These are phyloP conservation scores for Macrochelys suwanniensis DNA, from an alignment of 2,797 vertebrate genomes.

Conservation along the genomic window DNA sequence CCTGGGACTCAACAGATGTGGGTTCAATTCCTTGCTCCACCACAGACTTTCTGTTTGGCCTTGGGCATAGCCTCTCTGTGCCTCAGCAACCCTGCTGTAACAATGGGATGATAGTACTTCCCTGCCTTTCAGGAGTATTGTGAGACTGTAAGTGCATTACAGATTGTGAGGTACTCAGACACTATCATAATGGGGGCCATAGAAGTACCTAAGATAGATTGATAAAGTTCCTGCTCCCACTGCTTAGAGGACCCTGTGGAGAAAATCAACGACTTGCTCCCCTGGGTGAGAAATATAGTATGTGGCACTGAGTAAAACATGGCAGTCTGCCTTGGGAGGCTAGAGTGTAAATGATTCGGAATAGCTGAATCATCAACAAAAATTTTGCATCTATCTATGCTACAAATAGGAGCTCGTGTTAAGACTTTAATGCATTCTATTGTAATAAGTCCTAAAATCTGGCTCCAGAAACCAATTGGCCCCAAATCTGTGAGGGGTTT, in stretches of 20 bases:
- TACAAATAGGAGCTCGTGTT: background rate
- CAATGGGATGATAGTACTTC: background rate
- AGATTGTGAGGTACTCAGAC: background rate
- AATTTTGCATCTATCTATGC: accelerated
- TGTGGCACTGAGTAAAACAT: background rate
- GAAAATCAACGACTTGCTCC: background rate
- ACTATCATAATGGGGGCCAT: background rate
- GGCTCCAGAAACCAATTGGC: background rate
- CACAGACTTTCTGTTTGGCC: background rate
- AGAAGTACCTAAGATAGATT: background rate
- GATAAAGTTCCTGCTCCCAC: background rate
- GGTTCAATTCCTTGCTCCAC: background rate
- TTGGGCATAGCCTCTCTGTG: background rate
- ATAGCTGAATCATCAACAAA: background rate
- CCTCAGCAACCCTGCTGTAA: background rate
- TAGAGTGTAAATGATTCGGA: background rate
- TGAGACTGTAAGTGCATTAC: background rate
- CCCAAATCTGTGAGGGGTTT: accelerated
- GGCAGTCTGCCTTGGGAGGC: background rate
- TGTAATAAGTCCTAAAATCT: background rate
- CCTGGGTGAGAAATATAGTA: background rate
- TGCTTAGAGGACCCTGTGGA: background rate
- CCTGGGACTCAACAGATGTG: background rate
- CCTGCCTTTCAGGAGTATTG: background rate
- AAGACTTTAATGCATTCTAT: background rate